Conservation (phyloP, 2,888 invertebrate genomes). For the Colostygia pectinataria region DNA sequence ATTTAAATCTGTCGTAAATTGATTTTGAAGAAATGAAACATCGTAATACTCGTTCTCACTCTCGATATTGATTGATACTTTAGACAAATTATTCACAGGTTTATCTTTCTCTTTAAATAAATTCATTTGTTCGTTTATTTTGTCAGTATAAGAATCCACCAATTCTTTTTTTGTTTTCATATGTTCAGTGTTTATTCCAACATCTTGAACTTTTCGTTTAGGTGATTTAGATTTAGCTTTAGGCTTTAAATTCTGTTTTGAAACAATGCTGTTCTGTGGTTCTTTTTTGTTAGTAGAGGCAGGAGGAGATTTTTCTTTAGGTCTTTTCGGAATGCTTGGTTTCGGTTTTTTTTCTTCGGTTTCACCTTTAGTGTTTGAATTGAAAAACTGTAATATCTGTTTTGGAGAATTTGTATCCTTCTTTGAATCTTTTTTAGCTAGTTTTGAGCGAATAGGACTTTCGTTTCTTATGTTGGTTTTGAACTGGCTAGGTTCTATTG, state of each 20-base stretch:
- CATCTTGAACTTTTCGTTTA: constrained; percentile 37
- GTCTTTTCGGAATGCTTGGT: not conserved
- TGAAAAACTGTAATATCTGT: constrained; percentile 8
- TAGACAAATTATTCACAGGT: constrained; percentile 45
- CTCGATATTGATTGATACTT: constrained; percentile 60
- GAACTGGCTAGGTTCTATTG: not conserved
- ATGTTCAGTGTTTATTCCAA: constrained; percentile 39
- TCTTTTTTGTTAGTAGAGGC: constrained; percentile 3
- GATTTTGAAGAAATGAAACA: constrained; percentile 50
- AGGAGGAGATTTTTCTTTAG: constrained; percentile 7
- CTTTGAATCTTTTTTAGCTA: constrained; percentile 1
- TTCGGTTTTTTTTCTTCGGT: not conserved
- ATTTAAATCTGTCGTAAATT: constrained; percentile 48
- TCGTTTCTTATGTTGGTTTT: constrained; percentile 5
- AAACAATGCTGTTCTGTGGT: not conserved
- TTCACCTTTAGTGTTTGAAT: constrained; percentile 5
- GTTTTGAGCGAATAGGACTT: constrained; percentile 4
- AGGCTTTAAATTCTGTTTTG: constrained; percentile 13
- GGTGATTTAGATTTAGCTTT: constrained; percentile 28
- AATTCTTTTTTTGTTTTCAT: constrained; percentile 53
- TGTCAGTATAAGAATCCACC: constrained; percentile 54
- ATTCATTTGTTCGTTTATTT: constrained; percentile 40
- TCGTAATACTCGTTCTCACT: constrained; percentile 59
- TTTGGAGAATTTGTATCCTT: constrained; percentile 6
- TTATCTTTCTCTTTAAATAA: constrained; percentile 23